Conservation (phyloP, 2,888 invertebrate species). For the Meiosimyza platycephala region DNA sequence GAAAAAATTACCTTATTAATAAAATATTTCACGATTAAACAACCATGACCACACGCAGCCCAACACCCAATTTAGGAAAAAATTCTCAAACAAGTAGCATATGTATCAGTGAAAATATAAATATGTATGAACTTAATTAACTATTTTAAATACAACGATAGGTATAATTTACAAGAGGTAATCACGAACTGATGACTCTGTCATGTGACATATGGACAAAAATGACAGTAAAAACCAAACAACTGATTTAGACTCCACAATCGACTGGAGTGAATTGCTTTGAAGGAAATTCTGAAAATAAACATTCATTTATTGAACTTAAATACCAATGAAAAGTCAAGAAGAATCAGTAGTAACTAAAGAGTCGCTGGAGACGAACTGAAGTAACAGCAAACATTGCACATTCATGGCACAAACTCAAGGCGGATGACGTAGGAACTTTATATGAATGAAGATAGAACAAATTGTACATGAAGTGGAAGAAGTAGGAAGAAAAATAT, state of each 20-base stretch:
- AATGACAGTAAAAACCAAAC: too few species aligned
- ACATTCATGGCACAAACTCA: background rate
- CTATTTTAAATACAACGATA: too few species aligned
- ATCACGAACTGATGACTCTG: too few species aligned
- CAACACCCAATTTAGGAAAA: background rate
- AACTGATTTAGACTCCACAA: too few species aligned
- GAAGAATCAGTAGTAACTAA: background rate
- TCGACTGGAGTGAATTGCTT: background rate
- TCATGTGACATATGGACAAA: too few species aligned
- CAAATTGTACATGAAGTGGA: too few species aligned
- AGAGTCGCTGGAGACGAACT: background rate
- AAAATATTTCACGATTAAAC: background rate
- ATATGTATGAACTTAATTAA: too few species aligned
- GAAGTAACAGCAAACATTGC: background rate
- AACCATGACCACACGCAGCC: background rate
- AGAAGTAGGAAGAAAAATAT: background rate
- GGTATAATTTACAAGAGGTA: too few species aligned
- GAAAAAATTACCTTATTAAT: too few species aligned
- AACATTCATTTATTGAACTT: background rate
- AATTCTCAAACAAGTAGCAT: too few species aligned
- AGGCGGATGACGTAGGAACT: background rate
- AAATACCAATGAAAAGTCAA: background rate
- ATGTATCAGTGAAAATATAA: too few species aligned
- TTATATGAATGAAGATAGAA: background rate
- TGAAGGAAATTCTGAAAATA: background rate